Percentiles rank a stretch among this genome's conserved stretches.
phyloP scores from a whole-genome alignment of 30 jellyfish, hydroid and myxozoan genomes.

The Clytia hemisphaerica region DNA sequence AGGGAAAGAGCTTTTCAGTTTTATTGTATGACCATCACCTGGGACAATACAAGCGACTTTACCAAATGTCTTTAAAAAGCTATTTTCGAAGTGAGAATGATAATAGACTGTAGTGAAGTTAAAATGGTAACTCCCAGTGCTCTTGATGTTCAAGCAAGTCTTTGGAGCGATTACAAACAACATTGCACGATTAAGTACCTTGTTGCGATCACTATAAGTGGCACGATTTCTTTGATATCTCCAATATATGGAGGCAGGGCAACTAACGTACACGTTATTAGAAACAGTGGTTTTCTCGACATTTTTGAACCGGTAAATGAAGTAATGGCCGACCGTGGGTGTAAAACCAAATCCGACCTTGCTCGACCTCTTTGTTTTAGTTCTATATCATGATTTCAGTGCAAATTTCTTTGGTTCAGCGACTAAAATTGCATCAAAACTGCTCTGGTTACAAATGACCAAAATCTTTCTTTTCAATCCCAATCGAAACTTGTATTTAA shows the following conservation, averaged over 20 bases:
- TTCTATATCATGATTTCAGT: no score
- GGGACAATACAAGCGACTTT: constrained; percentile 24
- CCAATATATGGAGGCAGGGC: constrained; percentile 69
- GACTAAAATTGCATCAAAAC: no score
- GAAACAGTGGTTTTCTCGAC: constrained; percentile 39
- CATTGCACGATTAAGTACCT: constrained; percentile 55
- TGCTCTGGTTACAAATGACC: no score
- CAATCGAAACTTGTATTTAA: no score
- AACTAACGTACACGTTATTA: constrained; percentile 27
- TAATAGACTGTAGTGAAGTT: constrained; percentile 57
- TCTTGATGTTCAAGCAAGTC: constrained; percentile 22
- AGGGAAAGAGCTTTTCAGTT: constrained; percentile 32
- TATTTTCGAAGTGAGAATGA: constrained; percentile 38
- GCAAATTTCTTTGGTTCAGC: no score
- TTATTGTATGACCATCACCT: constrained; percentile 61
- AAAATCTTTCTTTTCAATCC: no score
- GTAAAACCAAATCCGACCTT: constrained; percentile 35
- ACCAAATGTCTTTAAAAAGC: constrained; percentile 37
- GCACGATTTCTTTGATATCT: constrained; percentile 58
- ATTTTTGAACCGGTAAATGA: constrained; percentile 40
- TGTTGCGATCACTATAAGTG: constrained; percentile 47
- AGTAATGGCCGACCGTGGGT: constrained; percentile 68
- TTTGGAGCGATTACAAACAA: constrained; percentile 58
- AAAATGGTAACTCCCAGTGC: constrained; percentile 51
- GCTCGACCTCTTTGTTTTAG: no score